Percentiles rank a stretch among this genome's conserved stretches.
Conservation (phyloP, 2,797 vertebrate genomes). For the Xiphophorus birchmanni region DNA sequence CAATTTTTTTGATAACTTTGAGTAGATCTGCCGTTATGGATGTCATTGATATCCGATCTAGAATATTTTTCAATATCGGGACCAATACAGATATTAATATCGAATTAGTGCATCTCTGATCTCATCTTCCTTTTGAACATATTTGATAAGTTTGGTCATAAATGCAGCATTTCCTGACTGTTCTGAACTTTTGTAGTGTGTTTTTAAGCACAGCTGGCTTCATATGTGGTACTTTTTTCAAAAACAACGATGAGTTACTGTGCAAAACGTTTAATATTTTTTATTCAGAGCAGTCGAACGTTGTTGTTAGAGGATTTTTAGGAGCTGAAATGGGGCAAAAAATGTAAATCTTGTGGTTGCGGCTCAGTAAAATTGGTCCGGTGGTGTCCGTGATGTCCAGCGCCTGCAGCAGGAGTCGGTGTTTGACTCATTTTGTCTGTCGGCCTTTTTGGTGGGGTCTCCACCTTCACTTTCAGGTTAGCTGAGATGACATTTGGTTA, state of each 20-base stretch:
- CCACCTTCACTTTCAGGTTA: constrained; percentile 4
- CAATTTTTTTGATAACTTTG: no score
- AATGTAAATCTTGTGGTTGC: not conserved
- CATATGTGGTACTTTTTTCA: not conserved
- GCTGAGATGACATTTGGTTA: constrained; percentile 16
- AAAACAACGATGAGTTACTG: not conserved
- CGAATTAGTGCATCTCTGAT: no score
- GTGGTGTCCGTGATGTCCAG: not conserved
- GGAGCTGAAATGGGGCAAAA: not conserved
- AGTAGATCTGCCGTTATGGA: no score
- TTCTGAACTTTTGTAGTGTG: not conserved
- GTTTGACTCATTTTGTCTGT: constrained; percentile 11
- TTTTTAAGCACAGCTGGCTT: not conserved
- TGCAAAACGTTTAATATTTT: not conserved
- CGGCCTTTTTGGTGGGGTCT: not conserved
- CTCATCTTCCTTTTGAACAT: not conserved
- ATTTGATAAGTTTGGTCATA: not conserved
- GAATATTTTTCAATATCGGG: no score
- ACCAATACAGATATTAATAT: no score
- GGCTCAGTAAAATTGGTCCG: not conserved
- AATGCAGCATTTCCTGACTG: not conserved
- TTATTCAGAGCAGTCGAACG: not conserved
- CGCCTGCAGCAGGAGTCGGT: not conserved
- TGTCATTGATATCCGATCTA: no score
- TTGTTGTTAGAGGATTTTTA: not conserved